phyloP scores from a whole-genome alignment of 2,888 invertebrate species.

The Deilephila elpenor region DNA sequence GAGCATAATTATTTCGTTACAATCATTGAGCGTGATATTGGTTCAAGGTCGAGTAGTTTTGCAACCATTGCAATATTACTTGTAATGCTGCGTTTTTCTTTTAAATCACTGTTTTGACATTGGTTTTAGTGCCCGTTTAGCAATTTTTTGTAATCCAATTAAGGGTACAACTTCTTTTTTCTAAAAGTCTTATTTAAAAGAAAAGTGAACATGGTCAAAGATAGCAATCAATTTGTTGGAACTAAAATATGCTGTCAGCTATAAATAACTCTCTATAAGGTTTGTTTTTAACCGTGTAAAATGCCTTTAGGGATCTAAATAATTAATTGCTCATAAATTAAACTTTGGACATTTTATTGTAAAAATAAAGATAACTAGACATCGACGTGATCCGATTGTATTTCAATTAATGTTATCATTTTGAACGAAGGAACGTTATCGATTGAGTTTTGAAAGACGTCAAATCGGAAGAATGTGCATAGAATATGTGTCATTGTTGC shows the following conservation, averaged over 20 bases:
- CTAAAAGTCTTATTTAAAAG: too few relatives aligned
- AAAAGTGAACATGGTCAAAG: too few relatives aligned
- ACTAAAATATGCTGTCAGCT: too few relatives aligned
- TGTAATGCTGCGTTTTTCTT: not conserved
- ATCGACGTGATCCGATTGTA: not conserved
- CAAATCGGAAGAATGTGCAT: not conserved
- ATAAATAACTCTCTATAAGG: too few relatives aligned
- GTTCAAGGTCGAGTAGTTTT: constrained; percentile 15
- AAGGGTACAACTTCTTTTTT: not conserved
- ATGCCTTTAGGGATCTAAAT: too few relatives aligned
- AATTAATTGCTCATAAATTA: not conserved
- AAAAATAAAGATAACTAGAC: not conserved
- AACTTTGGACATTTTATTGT: not conserved
- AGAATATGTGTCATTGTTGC: not conserved
- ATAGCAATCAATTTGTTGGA: too few relatives aligned
- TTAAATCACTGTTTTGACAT: not conserved
- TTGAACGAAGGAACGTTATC: not conserved
- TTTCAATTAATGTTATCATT: constrained; percentile 2
- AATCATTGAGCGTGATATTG: not conserved
- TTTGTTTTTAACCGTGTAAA: too few relatives aligned
- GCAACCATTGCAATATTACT: not conserved
- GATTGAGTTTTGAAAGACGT: not conserved
- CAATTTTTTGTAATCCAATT: not conserved
- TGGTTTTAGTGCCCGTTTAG: not conserved
- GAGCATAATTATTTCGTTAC: not conserved